Base-by-base conservation (phyloP, 92 coral and sea anemone species). In the Palythoa grandis region DNA sequence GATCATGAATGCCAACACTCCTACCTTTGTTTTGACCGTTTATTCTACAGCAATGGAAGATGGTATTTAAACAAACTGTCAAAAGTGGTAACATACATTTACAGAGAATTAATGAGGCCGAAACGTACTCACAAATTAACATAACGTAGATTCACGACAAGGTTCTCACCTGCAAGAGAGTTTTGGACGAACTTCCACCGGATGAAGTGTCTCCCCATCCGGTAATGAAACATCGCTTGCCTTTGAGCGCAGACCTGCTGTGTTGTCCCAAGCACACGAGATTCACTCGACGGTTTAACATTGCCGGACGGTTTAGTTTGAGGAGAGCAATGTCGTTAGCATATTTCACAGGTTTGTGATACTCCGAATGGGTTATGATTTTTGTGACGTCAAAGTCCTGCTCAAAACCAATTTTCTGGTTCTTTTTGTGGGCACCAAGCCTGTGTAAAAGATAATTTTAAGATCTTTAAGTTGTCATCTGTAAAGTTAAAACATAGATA, bases 171-270 rank as follows among this genome's bases (percentile, higher is more conserved):
- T 78, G 83, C 52, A 78, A 58, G 3, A 60, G 40, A 17, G 65
- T 39, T 39, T 39, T 38, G 0, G 83, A 48, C 20, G 83, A 39
- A 38, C 71, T 78, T 4, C 83, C 83, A 22, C 70, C 70, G 16
- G 71, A 78, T 39, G 83, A 78, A 1, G 83, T 78, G 69, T 67
- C 43, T 78, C 83, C 83, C 83, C 83, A 78, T 2, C 83, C 83
- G 38, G 83, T 78, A 20, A 78, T 78, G 71, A 24, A 78, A 19
- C 83, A 78, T 4, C 72, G 65, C 19, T 78, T 78, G 38, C 83
- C 83, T 10, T 9, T 68, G 4, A 78, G 71, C 23, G 83, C 16
- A 4, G 83, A 63, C 7, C 66, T 60, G 7, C 29, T 40, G 72
- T 16, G 19, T 13, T 78, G 50, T 9, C 83, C 83, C 35, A 78